These are phyloP conservation scores for Mya arenaria DNA, from an alignment of 1,140 invertebrate genomes.

Conservation along the genomic window DNA sequence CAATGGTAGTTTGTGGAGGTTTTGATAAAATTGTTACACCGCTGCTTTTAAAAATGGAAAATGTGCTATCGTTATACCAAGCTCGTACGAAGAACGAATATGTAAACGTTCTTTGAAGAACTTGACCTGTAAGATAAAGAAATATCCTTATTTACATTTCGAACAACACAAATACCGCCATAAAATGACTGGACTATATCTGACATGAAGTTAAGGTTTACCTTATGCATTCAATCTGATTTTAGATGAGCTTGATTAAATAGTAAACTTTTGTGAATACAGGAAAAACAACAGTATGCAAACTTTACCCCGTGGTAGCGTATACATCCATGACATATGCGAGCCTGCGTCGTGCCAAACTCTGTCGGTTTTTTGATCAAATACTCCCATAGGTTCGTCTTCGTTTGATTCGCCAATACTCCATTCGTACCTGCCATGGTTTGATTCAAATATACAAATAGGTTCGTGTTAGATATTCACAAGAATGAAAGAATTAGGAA, in stretches of 20 bases:
- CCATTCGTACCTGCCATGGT: slow-evolving; percentile 39
- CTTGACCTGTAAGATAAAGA: too few species aligned
- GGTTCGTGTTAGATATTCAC: too few species aligned
- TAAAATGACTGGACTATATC: too few species aligned
- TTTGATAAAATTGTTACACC: slow-evolving; percentile 36
- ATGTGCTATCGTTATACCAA: slow-evolving; percentile 43
- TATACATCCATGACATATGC: background rate
- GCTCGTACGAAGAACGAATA: slow-evolving; percentile 51
- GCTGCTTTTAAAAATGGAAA: slow-evolving; percentile 47
- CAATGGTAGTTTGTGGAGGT: slow-evolving; percentile 6
- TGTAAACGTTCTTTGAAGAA: background rate
- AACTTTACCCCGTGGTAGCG: background rate
- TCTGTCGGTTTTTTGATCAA: background rate
- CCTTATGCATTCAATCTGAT: too few species aligned
- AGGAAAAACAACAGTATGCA: too few species aligned
- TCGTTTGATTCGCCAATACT: background rate
- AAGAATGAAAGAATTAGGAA: too few species aligned
- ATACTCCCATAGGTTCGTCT: background rate
- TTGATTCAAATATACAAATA: too few species aligned
- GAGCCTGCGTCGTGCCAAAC: slow-evolving; percentile 4
- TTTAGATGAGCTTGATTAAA: too few species aligned
- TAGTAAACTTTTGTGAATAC: too few species aligned
- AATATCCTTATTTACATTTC: too few species aligned
- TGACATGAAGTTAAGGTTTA: too few species aligned
- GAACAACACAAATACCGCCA: too few species aligned